Conservation (phyloP, 2,888 invertebrate genomes). For the Linnaemya vulpina region DNA sequence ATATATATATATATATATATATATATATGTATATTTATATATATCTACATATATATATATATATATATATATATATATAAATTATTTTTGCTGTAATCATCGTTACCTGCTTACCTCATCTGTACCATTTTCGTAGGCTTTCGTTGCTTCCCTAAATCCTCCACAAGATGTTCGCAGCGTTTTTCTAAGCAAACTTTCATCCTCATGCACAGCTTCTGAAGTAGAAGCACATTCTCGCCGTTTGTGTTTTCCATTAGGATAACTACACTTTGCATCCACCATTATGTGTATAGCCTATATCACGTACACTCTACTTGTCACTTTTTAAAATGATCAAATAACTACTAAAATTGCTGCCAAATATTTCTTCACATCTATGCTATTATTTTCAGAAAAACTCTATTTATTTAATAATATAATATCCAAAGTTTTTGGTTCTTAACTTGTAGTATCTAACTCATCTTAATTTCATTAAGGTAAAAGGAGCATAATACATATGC, state of each 20-base stretch:
- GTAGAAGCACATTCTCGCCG: slow-evolving; percentile 11
- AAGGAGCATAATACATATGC: background rate
- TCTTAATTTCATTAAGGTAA: background rate
- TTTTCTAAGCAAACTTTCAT: slow-evolving; percentile 85
- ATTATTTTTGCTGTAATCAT: too few relatives aligned
- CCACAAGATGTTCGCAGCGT: slow-evolving; percentile 88
- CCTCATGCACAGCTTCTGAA: slow-evolving; percentile 73
- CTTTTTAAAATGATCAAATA: background rate
- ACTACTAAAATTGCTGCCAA: background rate
- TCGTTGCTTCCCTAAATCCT: slow-evolving; percentile 88
- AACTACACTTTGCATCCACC: slow-evolving; percentile 60
- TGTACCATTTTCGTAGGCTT: slow-evolving; percentile 89
- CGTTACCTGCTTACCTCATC: slow-evolving; percentile 85
- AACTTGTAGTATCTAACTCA: background rate
- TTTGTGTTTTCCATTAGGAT: slow-evolving; percentile 46
- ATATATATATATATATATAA: background rate
- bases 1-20: background rate
- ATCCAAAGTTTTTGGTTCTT: background rate
- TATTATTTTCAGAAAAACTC: background rate
- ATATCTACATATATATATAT: background rate
- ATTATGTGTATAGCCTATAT: slow-evolving; percentile 42
- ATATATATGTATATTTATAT: too few relatives aligned
- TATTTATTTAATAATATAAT: background rate
- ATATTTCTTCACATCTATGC: background rate
- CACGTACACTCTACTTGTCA: slow-evolving; percentile 52